Conservation (phyloP, 30 jellyfish, hydroid and myxozoan genomes). For the Turritopsis rubra region DNA sequence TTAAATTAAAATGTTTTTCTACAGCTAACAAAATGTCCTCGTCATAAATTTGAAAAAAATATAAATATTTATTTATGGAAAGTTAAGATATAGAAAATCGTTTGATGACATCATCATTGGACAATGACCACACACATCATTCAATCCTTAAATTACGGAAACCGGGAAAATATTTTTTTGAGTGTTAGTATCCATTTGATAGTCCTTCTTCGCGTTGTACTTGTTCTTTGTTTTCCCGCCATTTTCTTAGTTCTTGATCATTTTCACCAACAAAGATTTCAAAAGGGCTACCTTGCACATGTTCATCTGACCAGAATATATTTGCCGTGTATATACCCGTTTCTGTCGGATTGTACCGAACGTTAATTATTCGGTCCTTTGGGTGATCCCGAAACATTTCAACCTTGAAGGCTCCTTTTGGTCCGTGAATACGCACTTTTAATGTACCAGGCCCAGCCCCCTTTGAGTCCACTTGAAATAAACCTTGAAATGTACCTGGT, state of each 20-base stretch:
- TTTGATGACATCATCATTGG: neutral
- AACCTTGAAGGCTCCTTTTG: conserved; percentile 96
- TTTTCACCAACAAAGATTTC: conserved; percentile 71
- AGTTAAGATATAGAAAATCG: neutral
- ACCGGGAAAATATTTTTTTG: neutral
- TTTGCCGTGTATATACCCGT: conserved; percentile 83
- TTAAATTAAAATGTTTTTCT: neutral
- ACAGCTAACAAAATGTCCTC: neutral
- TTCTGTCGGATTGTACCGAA: conserved; percentile 83
- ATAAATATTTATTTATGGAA: neutral
- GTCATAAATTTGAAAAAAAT: neutral
- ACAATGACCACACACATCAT: neutral
- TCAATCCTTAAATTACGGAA: neutral
- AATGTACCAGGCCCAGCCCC: conserved; percentile 99
- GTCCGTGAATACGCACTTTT: conserved; percentile 97
- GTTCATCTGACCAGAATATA: conserved; percentile 92
- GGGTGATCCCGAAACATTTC: conserved; percentile 76
- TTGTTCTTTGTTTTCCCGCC: conserved; percentile 35
- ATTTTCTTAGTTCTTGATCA: conserved; percentile 45
- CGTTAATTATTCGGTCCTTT: conserved; percentile 70
- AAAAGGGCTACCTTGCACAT: conserved; percentile 78
- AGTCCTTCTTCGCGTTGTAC: conserved; percentile 29
- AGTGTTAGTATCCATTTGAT: neutral
- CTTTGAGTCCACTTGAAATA: conserved; percentile 66
- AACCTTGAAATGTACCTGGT: conserved; percentile 66